Evolutionary conservation across 2,888 invertebrate genomes (phyloP), one percentile per base, ranked within the genome.

Genomic region (Blastobasis adustella): DNA sequence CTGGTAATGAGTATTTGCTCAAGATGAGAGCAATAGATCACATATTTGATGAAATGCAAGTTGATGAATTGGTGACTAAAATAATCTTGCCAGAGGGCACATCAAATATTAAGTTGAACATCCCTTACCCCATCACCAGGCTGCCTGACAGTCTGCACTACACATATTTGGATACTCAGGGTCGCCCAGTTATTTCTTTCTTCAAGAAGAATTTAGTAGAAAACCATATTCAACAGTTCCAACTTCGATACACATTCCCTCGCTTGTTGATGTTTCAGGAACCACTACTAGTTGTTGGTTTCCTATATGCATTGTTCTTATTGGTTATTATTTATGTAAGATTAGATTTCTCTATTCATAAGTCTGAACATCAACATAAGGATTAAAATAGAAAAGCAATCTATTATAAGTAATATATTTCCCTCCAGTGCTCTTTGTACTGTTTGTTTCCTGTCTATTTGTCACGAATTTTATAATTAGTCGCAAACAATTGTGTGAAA

Each of bases 21-120:
- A 96, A 95, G 75, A 96, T 99, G 95, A 92, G 98, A 58, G 88
- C 98, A n/a, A 86, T 99, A 60, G 99, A 99, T 81, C 99, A 99
- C 74, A 92, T 99, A 46, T 98, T 94, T 82, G 98, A 99, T 84
- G 98, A 99, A 65, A 97, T 98, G 95, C 92, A 95, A 49, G 93
- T 99, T 49, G 98, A 99, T 69, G 94, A 98, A 65, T 85, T 97
- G 40, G 90, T 93, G 40, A 92, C 99, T 0, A 95, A 94, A 73
- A 92, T 99, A 49, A 96, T 99, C 66, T 89, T 99, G 54, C 99
- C 99, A 0, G 99, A 99, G 79, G 97, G 98, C 43, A 91, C 95
- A 8, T 90, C 93, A n/a, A 92, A 95, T 68, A 92, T 97, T 49
- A 92, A 95, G 67, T 71, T 98, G 0, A 91, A 91, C 51, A 90